Percentiles rank a stretch among this genome's conserved stretches.
Conservation (phyloP, 2,888 invertebrate species). For the Vanessa cardui region DNA sequence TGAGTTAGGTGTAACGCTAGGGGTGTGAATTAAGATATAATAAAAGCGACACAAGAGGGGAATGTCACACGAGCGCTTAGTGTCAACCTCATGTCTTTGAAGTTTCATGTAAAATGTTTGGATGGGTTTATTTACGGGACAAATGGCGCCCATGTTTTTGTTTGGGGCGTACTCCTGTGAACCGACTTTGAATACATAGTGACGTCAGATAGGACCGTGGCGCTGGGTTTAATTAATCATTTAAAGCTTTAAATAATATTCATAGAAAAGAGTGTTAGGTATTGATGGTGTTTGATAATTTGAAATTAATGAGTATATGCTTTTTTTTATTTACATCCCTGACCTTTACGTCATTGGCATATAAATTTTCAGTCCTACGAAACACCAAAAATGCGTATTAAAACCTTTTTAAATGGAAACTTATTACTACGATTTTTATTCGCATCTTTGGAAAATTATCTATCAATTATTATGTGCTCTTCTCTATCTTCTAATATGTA, state of each 20-base stretch:
- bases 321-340: too few relatives aligned
- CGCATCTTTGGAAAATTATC: too few relatives aligned
- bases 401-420: too few relatives aligned
- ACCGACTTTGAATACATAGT: constrained; percentile 14
- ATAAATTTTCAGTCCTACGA: too few relatives aligned
- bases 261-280: too few relatives aligned
- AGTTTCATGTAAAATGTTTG: constrained; percentile 63
- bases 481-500: too few relatives aligned
- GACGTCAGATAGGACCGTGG: constrained; percentile 14
- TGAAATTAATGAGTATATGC: too few relatives aligned
- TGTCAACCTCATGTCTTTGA: constrained; percentile 78
- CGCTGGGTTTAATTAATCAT: constrained; percentile 4
- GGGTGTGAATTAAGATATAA: constrained; percentile 81
- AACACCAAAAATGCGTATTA: too few relatives aligned
- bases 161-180: constrained; percentile 37
- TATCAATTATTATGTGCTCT: too few relatives aligned
- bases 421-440: too few relatives aligned
- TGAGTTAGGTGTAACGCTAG: constrained; percentile 51
- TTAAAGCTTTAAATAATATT: not conserved
- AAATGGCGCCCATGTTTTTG: constrained; percentile 43
- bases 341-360: too few relatives aligned
- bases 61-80: constrained; percentile 73
- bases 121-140: constrained; percentile 58
- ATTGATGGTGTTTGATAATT: not conserved
- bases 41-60: constrained; percentile 67